A percentile compares a stretch with the other conserved stretches of the same genome.
Evolutionary conservation across 1,140 invertebrate species (phyloP).

Genomic region (Formica selysi): DNA sequence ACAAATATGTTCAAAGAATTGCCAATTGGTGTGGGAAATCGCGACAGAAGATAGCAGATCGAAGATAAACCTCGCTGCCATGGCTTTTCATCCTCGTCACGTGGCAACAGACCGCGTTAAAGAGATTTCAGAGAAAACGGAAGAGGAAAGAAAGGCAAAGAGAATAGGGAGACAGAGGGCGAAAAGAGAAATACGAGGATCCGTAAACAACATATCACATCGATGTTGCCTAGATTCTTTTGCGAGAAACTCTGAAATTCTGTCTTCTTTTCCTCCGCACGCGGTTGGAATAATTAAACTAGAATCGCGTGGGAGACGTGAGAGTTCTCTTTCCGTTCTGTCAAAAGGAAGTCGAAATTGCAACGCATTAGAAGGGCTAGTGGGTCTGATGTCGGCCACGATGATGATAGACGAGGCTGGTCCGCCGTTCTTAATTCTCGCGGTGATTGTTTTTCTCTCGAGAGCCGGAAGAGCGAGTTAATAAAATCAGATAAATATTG

Average conservation of each 20-base stretch:
- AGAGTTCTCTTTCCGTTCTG: slow-evolving; percentile 27
- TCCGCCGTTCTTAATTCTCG: slow-evolving; percentile 26
- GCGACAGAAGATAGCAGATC: not conserved
- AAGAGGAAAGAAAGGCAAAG: not conserved
- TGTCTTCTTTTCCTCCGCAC: not conserved
- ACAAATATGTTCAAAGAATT: slow-evolving; percentile 26
- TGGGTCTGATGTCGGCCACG: slow-evolving; percentile 15
- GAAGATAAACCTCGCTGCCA: not conserved
- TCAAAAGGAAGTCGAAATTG: slow-evolving; percentile 66
- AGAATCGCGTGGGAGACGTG: slow-evolving; percentile 32
- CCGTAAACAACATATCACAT: slow-evolving; percentile 42
- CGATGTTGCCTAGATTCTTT: not conserved
- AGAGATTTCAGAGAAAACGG: slow-evolving; percentile 13
- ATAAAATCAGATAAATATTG: slow-evolving; percentile 1
- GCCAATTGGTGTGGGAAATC: slow-evolving; percentile 18
- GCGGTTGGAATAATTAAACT: slow-evolving; percentile 54
- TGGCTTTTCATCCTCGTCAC: slow-evolving; percentile 38
- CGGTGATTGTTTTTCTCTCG: slow-evolving; percentile 33
- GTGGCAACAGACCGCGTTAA: slow-evolving; percentile 3
- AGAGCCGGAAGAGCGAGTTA: not conserved
- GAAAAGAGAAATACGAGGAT: not conserved
- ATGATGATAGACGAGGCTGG: slow-evolving; percentile 46
- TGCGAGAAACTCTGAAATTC: slow-evolving; percentile 8
- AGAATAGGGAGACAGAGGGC: not conserved
- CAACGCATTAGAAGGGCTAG: slow-evolving; percentile 60